phyloP scores from a whole-genome alignment of 2,888 invertebrate species.

The Ectemnius continuus region DNA sequence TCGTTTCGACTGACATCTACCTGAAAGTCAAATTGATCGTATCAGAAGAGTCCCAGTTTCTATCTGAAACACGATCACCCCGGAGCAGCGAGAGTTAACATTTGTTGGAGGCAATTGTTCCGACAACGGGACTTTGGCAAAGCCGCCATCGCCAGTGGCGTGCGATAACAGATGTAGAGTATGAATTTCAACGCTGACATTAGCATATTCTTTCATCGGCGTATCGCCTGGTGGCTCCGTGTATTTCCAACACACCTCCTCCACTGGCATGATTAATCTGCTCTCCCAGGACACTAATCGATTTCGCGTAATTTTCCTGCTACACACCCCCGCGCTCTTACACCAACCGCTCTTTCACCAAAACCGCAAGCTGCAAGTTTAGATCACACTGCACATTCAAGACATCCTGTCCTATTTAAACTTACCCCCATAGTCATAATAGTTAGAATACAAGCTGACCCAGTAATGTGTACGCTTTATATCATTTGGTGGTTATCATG shows the following conservation, averaged over 20 bases:
- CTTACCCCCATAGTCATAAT: too few relatives aligned
- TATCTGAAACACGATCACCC: background rate
- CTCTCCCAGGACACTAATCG: conserved; percentile 50
- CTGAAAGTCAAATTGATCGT: too few relatives aligned
- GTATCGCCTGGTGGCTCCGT: conserved; percentile 11
- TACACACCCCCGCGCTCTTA: too few relatives aligned
- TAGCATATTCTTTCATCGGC: conserved; percentile 20
- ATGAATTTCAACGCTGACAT: background rate
- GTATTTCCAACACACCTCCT: conserved; percentile 48
- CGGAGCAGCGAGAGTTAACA: background rate
- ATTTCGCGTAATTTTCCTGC: conserved; percentile 53
- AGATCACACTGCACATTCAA: too few relatives aligned
- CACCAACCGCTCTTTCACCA: too few relatives aligned
- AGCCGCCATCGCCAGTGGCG: background rate
- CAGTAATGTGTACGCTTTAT: too few relatives aligned
- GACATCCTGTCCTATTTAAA: too few relatives aligned
- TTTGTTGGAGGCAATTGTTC: background rate
- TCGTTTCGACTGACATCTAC: too few relatives aligned
- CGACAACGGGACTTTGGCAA: background rate
- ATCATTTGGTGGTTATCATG: too few relatives aligned
- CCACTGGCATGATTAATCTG: conserved; percentile 61
- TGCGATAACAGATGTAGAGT: background rate
- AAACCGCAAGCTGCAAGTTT: too few relatives aligned
- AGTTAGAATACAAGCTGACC: too few relatives aligned
- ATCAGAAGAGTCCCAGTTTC: background rate